phyloP scores from a whole-genome alignment of 2,113 vertebrate species.

The Neogale vison region DNA sequence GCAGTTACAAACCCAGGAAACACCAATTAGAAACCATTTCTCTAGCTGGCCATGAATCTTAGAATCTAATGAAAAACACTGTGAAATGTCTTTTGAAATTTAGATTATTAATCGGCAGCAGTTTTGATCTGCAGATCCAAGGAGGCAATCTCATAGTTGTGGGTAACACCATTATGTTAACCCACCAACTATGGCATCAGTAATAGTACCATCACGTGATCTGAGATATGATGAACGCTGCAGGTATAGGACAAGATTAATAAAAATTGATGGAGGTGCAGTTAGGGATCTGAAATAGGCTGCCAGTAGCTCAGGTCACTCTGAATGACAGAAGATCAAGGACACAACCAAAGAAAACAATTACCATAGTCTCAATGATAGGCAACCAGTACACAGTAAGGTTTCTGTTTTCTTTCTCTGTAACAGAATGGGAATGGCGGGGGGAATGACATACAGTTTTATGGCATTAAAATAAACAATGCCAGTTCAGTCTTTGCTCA shows the following conservation, averaged over 20 bases:
- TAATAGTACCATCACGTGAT: neutral
- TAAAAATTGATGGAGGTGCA: rapidly evolving
- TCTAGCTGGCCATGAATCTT: neutral
- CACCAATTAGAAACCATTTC: neutral
- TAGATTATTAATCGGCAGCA: neutral
- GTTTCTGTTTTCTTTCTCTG: neutral
- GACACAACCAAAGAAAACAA: neutral
- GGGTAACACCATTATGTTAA: neutral
- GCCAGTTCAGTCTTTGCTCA: neutral
- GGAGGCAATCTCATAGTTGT: neutral
- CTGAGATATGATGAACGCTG: neutral
- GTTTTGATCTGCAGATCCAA: neutral
- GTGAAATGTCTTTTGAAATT: neutral
- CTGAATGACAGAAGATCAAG: neutral
- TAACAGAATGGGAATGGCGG: neutral
- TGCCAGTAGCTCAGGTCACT: neutral
- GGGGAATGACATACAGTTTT: neutral
- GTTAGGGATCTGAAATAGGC: neutral
- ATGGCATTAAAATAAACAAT: neutral
- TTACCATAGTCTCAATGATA: neutral
- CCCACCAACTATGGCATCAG: neutral
- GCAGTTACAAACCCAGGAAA: neutral
- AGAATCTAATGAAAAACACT: neutral
- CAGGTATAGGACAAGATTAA: neutral
- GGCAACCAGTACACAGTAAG: neutral